Evolutionary conservation across 37 sponge, comb jelly and placozoan species (phyloP), one percentile per base, ranked within the genome.

Genomic region (Cliona cf. orientalis): DNA sequence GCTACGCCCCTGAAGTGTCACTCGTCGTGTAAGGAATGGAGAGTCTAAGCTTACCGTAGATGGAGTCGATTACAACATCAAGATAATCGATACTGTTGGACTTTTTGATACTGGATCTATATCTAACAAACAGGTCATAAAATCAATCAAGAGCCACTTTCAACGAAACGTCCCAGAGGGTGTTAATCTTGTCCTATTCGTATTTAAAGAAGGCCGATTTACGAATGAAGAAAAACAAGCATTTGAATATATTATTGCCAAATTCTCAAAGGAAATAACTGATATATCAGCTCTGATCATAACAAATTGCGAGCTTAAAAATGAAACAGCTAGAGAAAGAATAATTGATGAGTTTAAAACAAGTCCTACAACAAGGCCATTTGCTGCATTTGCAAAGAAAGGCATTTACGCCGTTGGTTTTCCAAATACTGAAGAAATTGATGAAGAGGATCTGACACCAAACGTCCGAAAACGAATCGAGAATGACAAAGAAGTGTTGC

Each of bases 161-260:
- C 39, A 69, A 42, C 3, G 42, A 34, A 22, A 42, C 42, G n/a
- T 42, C n/a, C 22, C 63, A 25, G 44, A 69, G 2, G 42, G 44
- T 3, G 42, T 69, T 29, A 39, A 69, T n/a, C 45, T 69, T 4
- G 11, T 69, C 3, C 44, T 69, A 1, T 69, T 69, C 42, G 71
- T 69, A 2, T 39, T 42, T 7, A 69, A 69, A 26, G 17, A 42
- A 9, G 71, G 44, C 2, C 71, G 71, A 17, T 41, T 39, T 1
- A 69, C 71, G 42, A 11, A 39, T 1, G 44, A 69, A 38, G 71
- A 69, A 11, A 39, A 42, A 29, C 25, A 69, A 42, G 23, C 42
- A 1, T 69, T 69, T 69, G 2, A 34, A 7, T 42, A n/a, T 29
- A 42, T 69, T 25, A 39, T 22, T 23, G 28, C 2, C 3, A 39